Evolutionary conservation across 1,140 invertebrate species (phyloP).

Genomic region (Eriosoma lanigerum): DNA sequence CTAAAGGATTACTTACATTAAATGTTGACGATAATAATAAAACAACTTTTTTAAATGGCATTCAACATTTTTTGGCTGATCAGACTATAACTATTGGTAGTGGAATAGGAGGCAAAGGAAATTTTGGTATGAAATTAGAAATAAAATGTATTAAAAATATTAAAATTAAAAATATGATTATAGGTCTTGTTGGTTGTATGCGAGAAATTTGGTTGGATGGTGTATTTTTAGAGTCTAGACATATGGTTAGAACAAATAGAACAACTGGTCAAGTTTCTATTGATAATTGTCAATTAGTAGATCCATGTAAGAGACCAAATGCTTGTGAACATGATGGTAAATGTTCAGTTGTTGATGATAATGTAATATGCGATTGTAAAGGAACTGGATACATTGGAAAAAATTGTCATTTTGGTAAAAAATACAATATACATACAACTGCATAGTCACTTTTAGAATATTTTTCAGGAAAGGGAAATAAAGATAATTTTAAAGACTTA

Average conservation of each 20-base stretch:
- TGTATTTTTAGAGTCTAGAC: slow-evolving; percentile 70
- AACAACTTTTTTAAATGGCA: slow-evolving; percentile 55
- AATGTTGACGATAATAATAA: slow-evolving; percentile 68
- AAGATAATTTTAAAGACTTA: too few species aligned
- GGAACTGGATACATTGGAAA: slow-evolving; percentile 83
- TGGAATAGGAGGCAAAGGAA: slow-evolving; percentile 43
- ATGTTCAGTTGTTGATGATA: slow-evolving; percentile 84
- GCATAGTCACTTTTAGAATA: too few species aligned
- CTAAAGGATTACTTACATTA: slow-evolving; percentile 70
- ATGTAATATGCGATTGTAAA: slow-evolving; percentile 84
- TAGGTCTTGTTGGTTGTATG: slow-evolving; percentile 87
- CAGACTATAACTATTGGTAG: slow-evolving; percentile 45
- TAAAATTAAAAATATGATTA: not conserved
- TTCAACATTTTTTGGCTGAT: slow-evolving; percentile 48
- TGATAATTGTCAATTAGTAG: slow-evolving; percentile 87
- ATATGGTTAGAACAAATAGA: slow-evolving; percentile 76
- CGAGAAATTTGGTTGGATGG: slow-evolving; percentile 82
- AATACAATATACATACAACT: too few species aligned
- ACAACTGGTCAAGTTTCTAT: slow-evolving; percentile 77
- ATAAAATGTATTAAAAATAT: not conserved
- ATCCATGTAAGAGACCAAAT: slow-evolving; percentile 83
- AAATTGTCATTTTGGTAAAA: slow-evolving; percentile 86
- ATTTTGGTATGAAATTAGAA: slow-evolving; percentile 2
- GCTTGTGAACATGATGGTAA: slow-evolving; percentile 89
- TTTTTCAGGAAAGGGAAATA: too few species aligned